Evolutionary conservation across 2,113 vertebrate species (phyloP), one percentile per base, ranked within the genome.

Genomic region (Atherinomorus stipes): DNA sequence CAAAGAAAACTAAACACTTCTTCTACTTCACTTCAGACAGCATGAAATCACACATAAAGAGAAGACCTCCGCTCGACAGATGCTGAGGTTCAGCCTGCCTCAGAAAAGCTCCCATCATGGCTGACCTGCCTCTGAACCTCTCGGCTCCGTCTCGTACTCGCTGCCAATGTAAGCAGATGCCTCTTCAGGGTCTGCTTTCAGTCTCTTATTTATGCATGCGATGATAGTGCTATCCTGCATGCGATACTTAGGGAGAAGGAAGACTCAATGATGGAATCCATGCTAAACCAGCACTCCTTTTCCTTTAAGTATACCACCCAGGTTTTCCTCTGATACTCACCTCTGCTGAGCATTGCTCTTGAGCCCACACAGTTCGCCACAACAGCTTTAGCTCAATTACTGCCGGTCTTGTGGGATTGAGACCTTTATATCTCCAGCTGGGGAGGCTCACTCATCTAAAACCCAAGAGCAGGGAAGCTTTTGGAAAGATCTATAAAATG

Each of bases 151-250:
- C 81, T 76, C 71, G 18, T 2, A 60, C 42, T 2, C 68, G 13
- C 73, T 85, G 90, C 90, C 90, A 90, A 85, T 76, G 82, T 91
- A 90, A 92, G 88, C 89, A 91, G 88, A 88, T 78, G 76, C 84
- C 87, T 85, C 79, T 63, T 79, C 37, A 1, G 78, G 75, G 64
- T 85, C 84, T 37, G 71, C 78, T 77, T 82, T 82, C 70, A 47
- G 49, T 25, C 67, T 79, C 81, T 85, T 84, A 86, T 86, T 88
- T 83, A 86, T 80, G 83, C 83, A 74, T 63, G 81, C 77, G 80
- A 64, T 80, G 87, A 90, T 85, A 85, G 80, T 66, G 72, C 85
- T 88, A 57, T 81, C 81, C 74, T 45, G 81, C 69, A 63, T 77
- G 82, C 64, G 79, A 86, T 87, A 79, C 81, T 84, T 76, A 45